These are phyloP conservation scores for Sarotherodon lohbergeri DNA, from an alignment of 2,113 vertebrate genomes.

Conservation along the genomic window DNA sequence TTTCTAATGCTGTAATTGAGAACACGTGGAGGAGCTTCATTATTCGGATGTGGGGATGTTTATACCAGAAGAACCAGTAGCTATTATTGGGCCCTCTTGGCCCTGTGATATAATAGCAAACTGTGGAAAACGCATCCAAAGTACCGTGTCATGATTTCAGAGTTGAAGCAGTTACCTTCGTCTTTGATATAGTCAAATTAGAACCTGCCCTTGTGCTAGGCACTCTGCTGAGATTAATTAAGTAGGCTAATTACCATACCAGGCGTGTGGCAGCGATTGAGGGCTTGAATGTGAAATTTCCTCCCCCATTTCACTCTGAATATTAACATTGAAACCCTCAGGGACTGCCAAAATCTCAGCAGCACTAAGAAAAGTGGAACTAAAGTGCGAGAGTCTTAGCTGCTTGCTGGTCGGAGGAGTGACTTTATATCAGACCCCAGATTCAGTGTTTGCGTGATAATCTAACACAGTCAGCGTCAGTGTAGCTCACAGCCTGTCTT, in stretches of 20 bases:
- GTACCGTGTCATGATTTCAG: slow-evolving; percentile 6
- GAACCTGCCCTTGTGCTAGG: slow-evolving; percentile 61
- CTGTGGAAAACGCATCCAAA: slow-evolving; percentile 1
- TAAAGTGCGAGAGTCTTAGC: slow-evolving; percentile 41
- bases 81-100: background rate
- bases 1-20: slow-evolving; percentile 53
- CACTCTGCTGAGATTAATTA: slow-evolving; percentile 70
- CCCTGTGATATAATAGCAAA: background rate
- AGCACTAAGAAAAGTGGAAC: slow-evolving; percentile 54
- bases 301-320: slow-evolving; percentile 69
- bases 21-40: slow-evolving; percentile 55
- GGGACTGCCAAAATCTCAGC: slow-evolving; percentile 60
- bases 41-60: slow-evolving; percentile 6
- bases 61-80: background rate
- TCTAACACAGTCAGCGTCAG: background rate
- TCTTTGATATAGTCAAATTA: slow-evolving; percentile 59
- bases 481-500: background rate
- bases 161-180: slow-evolving; percentile 30
- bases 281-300: slow-evolving; percentile 66
- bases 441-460: background rate
- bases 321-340: slow-evolving; percentile 63
- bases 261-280: slow-evolving; percentile 62
- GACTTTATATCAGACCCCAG: background rate
- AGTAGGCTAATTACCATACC: slow-evolving; percentile 68
- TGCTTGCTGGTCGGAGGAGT: background rate